Conservation (phyloP, 2,888 invertebrate genomes). For the Caenorhabditis sp. region DNA sequence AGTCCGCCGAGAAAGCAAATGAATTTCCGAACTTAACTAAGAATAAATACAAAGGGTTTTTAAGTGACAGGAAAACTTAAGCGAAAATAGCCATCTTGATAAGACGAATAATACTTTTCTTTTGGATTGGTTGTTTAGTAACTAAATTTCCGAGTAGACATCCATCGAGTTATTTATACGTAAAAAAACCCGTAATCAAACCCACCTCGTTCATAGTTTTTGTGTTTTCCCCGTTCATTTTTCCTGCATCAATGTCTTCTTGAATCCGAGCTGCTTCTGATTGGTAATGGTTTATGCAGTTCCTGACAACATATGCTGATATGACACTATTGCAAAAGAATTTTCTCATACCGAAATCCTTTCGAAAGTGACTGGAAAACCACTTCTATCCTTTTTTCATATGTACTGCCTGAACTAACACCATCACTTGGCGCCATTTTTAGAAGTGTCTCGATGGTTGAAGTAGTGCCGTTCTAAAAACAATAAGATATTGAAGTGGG, state of each 20-base stretch:
- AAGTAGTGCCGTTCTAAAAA: slow-evolving; percentile 44
- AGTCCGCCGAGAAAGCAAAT: slow-evolving; percentile 13
- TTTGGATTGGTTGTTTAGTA: no score
- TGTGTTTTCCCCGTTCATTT: slow-evolving; percentile 18
- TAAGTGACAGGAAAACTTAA: no score
- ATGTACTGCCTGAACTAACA: slow-evolving; percentile 1
- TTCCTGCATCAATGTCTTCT: slow-evolving; percentile 23
- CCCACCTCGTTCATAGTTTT: slow-evolving; percentile 44
- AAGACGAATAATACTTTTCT: no score
- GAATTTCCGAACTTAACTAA: slow-evolving; percentile 58
- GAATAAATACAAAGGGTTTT: no score
- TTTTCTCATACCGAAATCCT: slow-evolving; percentile 39
- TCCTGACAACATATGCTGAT: slow-evolving; percentile 21
- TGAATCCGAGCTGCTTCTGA: slow-evolving; percentile 44
- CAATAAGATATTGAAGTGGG: neutral
- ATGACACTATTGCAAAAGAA: neutral
- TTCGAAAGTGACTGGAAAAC: slow-evolving; percentile 53
- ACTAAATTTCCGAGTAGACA: no score
- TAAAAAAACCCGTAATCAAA: no score
- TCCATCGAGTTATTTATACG: no score
- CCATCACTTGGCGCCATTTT: slow-evolving; percentile 61
- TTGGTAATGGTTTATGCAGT: slow-evolving; percentile 54
- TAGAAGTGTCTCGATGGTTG: slow-evolving; percentile 26
- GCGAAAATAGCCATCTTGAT: no score
- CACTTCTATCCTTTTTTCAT: slow-evolving; percentile 44